phyloP scores from a whole-genome alignment of 2,797 vertebrate species.

The Trichosurus vulpecula region DNA sequence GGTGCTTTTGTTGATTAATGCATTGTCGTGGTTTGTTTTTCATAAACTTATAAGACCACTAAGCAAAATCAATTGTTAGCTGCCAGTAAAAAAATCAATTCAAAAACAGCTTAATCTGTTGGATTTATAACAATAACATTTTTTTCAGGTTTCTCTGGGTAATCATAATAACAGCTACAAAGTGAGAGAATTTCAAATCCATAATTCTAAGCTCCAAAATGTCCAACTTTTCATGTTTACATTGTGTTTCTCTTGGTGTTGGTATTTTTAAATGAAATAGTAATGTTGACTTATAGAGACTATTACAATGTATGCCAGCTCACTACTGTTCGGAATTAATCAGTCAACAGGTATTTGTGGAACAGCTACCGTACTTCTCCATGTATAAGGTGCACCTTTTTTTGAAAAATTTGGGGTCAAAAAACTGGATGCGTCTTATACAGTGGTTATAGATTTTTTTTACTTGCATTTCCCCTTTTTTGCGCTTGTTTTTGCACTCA shows the following conservation, averaged over 20 bases:
- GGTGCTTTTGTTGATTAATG: background rate
- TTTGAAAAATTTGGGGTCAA: too few species aligned
- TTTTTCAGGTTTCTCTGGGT: background rate
- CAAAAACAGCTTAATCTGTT: background rate
- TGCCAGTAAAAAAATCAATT: background rate
- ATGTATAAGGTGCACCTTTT: too few species aligned
- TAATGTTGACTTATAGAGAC: background rate
- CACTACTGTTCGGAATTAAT: slow-evolving; percentile 20
- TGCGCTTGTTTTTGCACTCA: too few species aligned
- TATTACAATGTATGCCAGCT: slow-evolving; percentile 15
- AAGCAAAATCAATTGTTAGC: slow-evolving; percentile 43
- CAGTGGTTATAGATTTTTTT: too few species aligned
- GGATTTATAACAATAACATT: background rate
- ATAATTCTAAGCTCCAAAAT: background rate
- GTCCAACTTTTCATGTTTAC: background rate
- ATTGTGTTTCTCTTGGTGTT: background rate
- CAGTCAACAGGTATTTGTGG: slow-evolving; percentile 1
- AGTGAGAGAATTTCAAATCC: background rate
- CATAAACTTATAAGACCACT: slow-evolving; percentile 9
- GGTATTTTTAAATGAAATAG: background rate
- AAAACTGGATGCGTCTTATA: too few species aligned
- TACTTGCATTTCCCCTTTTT: too few species aligned
- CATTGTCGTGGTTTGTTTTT: background rate
- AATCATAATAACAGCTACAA: background rate
- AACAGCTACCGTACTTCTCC: too few species aligned